These are phyloP conservation scores for Dolichotis patagonum DNA, from an alignment of 2,113 vertebrate genomes.

Conservation along the genomic window DNA sequence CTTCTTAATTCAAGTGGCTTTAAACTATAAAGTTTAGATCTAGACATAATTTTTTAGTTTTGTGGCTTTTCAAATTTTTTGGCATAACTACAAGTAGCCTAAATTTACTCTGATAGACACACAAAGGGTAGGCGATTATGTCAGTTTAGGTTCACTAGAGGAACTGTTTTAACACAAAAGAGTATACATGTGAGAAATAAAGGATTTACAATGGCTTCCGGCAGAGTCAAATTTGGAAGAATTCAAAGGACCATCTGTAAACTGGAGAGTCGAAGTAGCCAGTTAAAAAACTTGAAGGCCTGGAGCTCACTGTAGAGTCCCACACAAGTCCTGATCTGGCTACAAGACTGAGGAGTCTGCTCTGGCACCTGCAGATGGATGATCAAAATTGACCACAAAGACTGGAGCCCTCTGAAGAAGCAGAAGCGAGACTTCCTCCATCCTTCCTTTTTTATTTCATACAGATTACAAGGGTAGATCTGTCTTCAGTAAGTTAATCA, in stretches of 20 bases:
- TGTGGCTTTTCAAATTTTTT: neutral
- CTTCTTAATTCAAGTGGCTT: slow-evolving; percentile 27
- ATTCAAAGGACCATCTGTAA: neutral
- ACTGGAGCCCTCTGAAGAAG: neutral
- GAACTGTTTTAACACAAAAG: neutral
- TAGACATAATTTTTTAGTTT: neutral
- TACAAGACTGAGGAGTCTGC: neutral
- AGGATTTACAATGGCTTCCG: neutral
- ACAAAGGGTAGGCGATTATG: neutral
- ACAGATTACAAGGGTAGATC: neutral
- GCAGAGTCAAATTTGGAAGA: neutral
- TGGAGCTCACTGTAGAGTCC: neutral
- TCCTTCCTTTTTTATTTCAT: neutral
- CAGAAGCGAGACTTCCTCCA: neutral
- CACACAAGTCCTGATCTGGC: neutral
- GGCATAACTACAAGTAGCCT: neutral
- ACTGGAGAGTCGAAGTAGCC: neutral
- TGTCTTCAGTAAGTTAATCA: neutral
- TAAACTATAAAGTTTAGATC: neutral
- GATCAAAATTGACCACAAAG: neutral
- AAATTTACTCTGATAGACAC: neutral
- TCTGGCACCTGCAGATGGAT: neutral
- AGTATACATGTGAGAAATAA: neutral
- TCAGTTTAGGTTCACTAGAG: neutral
- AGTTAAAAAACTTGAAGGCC: neutral